These are phyloP conservation scores for Archivesica marissinica DNA, from an alignment of 1,140 invertebrate species.

Conservation along the genomic window DNA sequence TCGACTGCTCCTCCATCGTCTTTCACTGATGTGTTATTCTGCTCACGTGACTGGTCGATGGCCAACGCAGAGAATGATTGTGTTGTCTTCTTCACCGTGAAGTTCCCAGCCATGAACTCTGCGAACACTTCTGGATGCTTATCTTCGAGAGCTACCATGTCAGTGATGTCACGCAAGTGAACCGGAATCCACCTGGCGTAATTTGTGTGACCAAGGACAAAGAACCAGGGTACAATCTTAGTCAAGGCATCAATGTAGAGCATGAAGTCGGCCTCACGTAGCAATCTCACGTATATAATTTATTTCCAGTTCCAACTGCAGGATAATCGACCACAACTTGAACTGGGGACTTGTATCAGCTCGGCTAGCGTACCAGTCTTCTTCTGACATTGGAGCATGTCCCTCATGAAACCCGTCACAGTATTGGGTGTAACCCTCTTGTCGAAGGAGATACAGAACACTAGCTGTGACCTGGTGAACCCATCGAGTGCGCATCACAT, in stretches of 20 bases:
- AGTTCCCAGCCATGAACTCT: constrained; percentile 1
- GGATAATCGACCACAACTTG: background rate
- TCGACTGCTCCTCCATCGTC: constrained; percentile 69
- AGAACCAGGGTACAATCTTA: constrained; percentile 66
- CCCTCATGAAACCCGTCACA: background rate
- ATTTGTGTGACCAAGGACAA: constrained; percentile 68
- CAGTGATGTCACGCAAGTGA: constrained; percentile 68
- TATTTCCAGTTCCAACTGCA: constrained; percentile 14
- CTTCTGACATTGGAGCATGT: constrained; percentile 2
- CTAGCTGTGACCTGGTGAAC: constrained; percentile 62
- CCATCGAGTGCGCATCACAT: constrained; percentile 53
- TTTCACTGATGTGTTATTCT: constrained; percentile 63
- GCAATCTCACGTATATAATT: constrained; percentile 30
- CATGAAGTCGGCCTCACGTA: background rate
- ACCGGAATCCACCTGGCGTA: constrained; percentile 72
- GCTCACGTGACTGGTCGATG: constrained; percentile 73
- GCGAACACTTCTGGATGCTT: background rate
- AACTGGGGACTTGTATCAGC: background rate
- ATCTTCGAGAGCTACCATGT: constrained; percentile 43
- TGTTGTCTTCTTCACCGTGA: constrained; percentile 5
- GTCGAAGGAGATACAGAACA: background rate
- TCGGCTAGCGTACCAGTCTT: background rate
- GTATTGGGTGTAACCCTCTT: too few relatives aligned
- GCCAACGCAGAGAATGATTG: constrained; percentile 59
- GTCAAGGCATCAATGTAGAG: constrained; percentile 59